Evolutionary conservation across 23 tunicate genomes (phyloP), one percentile per base, ranked within the genome.

Genomic region (Styela plicata): DNA sequence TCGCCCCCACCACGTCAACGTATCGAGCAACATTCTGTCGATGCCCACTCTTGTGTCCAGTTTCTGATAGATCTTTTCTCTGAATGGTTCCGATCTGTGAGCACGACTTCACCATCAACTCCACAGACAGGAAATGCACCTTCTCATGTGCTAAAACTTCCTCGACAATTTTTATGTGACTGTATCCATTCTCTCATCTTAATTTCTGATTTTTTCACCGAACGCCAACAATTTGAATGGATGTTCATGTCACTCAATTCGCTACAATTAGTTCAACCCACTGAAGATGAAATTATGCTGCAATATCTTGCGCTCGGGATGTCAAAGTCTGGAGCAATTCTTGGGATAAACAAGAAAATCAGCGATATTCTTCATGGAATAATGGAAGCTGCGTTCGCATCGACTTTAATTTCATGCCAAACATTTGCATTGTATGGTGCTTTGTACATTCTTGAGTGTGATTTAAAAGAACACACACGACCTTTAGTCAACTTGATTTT

Each of bases 151-250:
- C 13, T 67, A 18, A 28, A 24, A 25, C 82, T 75, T 57, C 86
- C 79, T 27, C 85, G 97, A 24, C 91, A 85, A 24, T 64, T 93
- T 31, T 84, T 88, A 35, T 80, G 86, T 82, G 98, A 93, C 84
- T 84, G 93, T 61, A 53, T 85, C 24, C 83, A 87, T 34, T 88
- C 93, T 32, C 84, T 93, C 31, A 73, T 85, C 27, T 87, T 93
- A 1, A 74, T 93, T 22, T 93, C 98, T 0, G 98, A 93, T 34
- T 81, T 93, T 61, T 93, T 93, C 83, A 88, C 85, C 2, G 89
- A 88, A 77, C 82, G 80, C 21, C 98, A 88, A 20, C 98, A 93
- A 75, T 88, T 93, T 35, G 93, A 93, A 61, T 93, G 98, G 98
- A 74, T 88, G 87, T 78, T 88, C 62, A 28, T 31, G 5, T 63